These are phyloP conservation scores for Lagopus muta DNA, from an alignment of 2,113 vertebrate genomes.

Conservation along the genomic window DNA sequence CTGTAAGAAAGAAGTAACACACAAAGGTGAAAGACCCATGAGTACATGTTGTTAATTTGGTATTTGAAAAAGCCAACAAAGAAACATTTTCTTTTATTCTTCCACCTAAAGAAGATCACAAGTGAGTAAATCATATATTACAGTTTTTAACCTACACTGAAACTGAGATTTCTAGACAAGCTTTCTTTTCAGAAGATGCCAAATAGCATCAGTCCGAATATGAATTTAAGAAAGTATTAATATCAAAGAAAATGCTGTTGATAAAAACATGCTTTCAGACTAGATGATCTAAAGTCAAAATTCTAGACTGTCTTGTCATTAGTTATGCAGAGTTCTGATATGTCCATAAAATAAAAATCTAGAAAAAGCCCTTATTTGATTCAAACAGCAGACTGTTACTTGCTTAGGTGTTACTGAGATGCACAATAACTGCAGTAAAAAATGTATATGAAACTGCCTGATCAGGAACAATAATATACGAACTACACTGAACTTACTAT, in stretches of 20 bases:
- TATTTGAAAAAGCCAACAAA: not conserved
- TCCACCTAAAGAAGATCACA: not conserved
- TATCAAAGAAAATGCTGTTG: not conserved
- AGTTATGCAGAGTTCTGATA: not conserved
- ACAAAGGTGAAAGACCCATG: not conserved
- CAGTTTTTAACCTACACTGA: constrained; percentile 10
- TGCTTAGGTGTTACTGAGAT: rapidly evolving
- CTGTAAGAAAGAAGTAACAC: not conserved
- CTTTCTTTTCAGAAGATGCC: not conserved
- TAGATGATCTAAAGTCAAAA: not conserved
- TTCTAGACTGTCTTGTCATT: not conserved
- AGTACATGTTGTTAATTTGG: not conserved
- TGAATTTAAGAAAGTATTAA: not conserved
- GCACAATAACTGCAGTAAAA: not conserved
- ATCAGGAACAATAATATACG: not conserved
- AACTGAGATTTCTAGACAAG: not conserved
- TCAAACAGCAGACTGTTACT: not conserved
- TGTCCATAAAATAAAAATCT: not conserved
- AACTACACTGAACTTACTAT: not conserved
- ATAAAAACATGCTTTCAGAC: not conserved
- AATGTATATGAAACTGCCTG: not conserved
- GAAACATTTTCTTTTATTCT: not conserved
- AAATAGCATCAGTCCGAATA: not conserved
- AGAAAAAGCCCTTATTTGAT: not conserved
- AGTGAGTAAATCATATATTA: not conserved